Evolutionary conservation across 2,113 vertebrate genomes (phyloP).

Genomic region (Rallus limicola): DNA sequence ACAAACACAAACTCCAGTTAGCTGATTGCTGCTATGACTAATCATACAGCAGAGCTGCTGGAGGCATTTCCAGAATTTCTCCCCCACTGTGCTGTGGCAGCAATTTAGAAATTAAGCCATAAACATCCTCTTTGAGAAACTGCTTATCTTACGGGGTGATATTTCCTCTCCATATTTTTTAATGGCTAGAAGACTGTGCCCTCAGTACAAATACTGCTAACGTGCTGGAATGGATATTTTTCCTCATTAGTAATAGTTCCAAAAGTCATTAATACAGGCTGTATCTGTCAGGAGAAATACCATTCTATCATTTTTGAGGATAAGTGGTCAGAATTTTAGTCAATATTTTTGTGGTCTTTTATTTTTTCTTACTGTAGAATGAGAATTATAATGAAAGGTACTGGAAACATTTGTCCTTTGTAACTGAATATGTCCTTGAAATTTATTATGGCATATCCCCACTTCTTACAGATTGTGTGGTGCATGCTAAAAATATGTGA

Average conservation of each 20-base stretch:
- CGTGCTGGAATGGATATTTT: constrained; percentile 28
- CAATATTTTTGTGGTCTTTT: neutral
- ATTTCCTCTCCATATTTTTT: neutral
- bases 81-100: neutral
- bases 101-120: constrained; percentile 57
- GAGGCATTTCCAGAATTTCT: constrained; percentile 33
- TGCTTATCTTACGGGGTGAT: neutral
- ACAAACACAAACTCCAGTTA: constrained; percentile 33
- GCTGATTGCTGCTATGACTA: constrained; percentile 14
- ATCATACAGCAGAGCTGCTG: constrained; percentile 25
- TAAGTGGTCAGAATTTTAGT: neutral
- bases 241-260: constrained; percentile 54
- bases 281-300: constrained; percentile 66
- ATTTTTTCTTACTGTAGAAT: neutral
- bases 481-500: neutral
- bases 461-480: neutral
- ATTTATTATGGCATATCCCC: neutral
- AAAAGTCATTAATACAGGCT: constrained; percentile 41
- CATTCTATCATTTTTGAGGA: neutral
- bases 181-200: neutral
- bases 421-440: neutral
- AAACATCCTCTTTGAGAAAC: constrained; percentile 52
- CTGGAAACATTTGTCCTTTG: neutral
- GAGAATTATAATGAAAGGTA: neutral
- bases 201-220: constrained; percentile 15